Conservation (phyloP, 2,888 invertebrate species). For the Anthrax anthrax region DNA sequence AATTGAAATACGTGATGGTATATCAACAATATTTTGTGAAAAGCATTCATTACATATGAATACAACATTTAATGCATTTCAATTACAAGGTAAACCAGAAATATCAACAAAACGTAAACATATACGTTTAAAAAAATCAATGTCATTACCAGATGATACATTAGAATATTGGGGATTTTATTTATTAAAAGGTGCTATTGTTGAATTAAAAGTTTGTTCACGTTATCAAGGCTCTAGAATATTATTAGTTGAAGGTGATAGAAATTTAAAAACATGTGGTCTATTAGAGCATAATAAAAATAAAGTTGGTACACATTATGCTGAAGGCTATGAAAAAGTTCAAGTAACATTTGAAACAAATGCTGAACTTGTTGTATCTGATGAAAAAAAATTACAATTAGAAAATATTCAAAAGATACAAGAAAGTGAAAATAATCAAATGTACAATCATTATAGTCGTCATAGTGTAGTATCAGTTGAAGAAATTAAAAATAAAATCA, state of each 20-base stretch:
- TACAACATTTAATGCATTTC: constrained; percentile 54
- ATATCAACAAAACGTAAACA: constrained; percentile 56
- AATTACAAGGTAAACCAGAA: constrained; percentile 54
- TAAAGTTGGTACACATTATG: constrained; percentile 43
- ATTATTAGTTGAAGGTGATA: constrained; percentile 66
- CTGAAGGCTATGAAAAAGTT: constrained; percentile 31
- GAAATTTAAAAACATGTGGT: constrained; percentile 62
- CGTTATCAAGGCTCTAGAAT: constrained; percentile 64
- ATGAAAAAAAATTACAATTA: constrained; percentile 14
- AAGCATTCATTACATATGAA: constrained; percentile 66
- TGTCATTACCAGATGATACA: constrained; percentile 70
- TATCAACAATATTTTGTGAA: constrained; percentile 70
- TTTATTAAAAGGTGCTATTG: constrained; percentile 60
- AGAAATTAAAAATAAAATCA: too few relatives aligned
- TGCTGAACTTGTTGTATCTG: constrained; percentile 29
- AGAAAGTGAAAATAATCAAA: constrained; percentile 14
- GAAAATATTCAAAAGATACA: too few relatives aligned
- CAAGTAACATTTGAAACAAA: constrained; percentile 45
- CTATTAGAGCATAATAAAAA: constrained; percentile 54
- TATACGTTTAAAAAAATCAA: constrained; percentile 63
- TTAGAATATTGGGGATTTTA: constrained; percentile 83
- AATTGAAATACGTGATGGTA: constrained; percentile 65
- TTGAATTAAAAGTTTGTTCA: constrained; percentile 65
- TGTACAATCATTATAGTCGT: constrained; percentile 9
- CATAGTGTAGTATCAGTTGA: too few relatives aligned